Conservation (phyloP, 2,797 vertebrate species). For the Pogoniulus pusillus region DNA sequence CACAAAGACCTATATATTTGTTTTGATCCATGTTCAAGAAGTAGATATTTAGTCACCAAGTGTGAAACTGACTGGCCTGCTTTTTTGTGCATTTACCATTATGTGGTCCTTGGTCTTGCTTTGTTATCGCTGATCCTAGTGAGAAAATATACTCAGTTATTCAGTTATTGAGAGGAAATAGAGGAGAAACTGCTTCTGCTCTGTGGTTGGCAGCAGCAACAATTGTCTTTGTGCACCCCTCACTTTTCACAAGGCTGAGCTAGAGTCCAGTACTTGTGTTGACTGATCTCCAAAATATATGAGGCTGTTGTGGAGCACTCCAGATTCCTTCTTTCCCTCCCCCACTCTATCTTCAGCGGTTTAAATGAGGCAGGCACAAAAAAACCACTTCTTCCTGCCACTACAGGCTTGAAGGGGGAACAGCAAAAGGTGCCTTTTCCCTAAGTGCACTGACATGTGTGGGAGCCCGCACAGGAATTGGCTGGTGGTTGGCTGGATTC, state of each 20-base stretch:
- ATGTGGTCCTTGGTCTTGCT: neutral
- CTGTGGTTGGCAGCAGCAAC: neutral
- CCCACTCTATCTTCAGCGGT: too few species aligned
- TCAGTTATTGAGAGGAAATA: neutral
- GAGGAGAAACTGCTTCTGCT: neutral
- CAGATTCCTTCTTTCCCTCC: too few species aligned
- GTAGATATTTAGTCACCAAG: neutral
- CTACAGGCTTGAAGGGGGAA: too few species aligned
- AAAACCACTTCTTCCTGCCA: too few species aligned
- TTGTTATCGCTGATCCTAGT: neutral
- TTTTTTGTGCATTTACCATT: neutral
- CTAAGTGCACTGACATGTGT: too few species aligned
- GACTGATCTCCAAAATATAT: neutral
- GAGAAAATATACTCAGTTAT: neutral
- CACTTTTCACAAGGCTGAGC: neutral
- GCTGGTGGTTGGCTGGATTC: too few species aligned
- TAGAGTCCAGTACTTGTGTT: neutral
- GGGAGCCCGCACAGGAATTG: too few species aligned
- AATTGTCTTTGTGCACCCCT: neutral
- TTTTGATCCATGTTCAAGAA: neutral
- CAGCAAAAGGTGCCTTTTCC: too few species aligned
- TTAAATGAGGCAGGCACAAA: too few species aligned
- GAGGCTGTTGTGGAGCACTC: too few species aligned
- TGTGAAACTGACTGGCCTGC: neutral
- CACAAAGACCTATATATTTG: neutral